Base-by-base conservation (phyloP, 2,797 vertebrate species). In the Fratercula arctica region DNA sequence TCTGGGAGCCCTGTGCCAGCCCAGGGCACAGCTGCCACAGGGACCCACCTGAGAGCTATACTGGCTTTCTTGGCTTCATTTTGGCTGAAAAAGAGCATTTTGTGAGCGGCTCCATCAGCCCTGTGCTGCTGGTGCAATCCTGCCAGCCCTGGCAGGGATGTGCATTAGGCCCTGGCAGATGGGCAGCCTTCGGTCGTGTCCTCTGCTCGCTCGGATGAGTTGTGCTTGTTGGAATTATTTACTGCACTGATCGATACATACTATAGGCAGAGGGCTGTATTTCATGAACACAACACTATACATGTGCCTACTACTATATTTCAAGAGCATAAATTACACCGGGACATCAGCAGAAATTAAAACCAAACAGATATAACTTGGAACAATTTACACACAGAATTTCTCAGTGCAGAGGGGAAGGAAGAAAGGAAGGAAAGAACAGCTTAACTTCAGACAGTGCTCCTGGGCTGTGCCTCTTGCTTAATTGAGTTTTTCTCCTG, bases 281-380 rank as follows among this genome's bases (percentile, higher is more conserved):
- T 93, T 97, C 86, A 93, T 5, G 60, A 41, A 4, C 23, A 5
- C 67, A 59, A 26, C 0, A 1, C 64, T 69, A 10, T 54, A 45
- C 37, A 0, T 2, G 26, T 89, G 83, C 85, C 83, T 66, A 13
- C 59, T 90, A 70, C 78, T 80, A 0, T 84, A 89, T 85, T 92
- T 92, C 81, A 92, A 72, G 82, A 72, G 81, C 69, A 43, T 94
- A 89, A 96, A 95, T 93, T 93, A 92, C 37, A 39, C 35, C 0
- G 7, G 86, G 75, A 69, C 89, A 93, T 21, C 90, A 69, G 92
- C 85, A 93, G 81, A 87, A 91, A 94, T 94, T 41, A 78, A 95
- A 93, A 75, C 61, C 88, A 74, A 94, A 50, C 60, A 29, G 61
- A 33, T 15, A 66, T 45, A 39, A 57, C 81, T 83, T 76, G 35